Evolutionary conservation across 2,113 vertebrate genomes (phyloP).

Genomic region (Paramisgurnus dabryanus): DNA sequence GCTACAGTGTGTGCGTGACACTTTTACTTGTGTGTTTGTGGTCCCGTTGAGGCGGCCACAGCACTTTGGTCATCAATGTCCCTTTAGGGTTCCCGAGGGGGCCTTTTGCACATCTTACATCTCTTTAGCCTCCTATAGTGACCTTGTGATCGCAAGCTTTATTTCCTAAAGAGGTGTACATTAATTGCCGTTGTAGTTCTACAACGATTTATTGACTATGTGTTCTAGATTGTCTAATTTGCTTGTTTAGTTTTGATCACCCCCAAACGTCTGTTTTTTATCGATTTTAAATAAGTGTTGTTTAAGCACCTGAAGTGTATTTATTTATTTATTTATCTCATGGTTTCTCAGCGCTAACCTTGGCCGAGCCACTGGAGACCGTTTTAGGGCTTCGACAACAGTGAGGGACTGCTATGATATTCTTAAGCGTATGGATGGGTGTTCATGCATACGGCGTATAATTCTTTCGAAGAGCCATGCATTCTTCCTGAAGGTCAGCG

Average conservation of each 20-base stretch:
- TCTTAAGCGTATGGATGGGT: conserved; percentile 36
- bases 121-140: background rate
- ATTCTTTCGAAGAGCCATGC: conserved; percentile 43
- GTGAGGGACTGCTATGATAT: conserved; percentile 17
- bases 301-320: conserved; percentile 8
- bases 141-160: conserved; percentile 3
- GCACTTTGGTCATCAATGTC: background rate
- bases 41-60: conserved; percentile 17
- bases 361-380: conserved; percentile 20
- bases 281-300: background rate
- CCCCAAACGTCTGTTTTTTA: background rate
- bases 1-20: conserved; percentile 38
- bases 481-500: conserved; percentile 57
- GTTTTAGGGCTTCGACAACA: conserved; percentile 6
- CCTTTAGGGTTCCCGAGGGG: background rate
- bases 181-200: background rate
- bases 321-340: conserved; percentile 3
- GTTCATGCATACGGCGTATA: conserved; percentile 47
- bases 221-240: background rate
- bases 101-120: background rate
- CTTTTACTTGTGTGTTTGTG: conserved; percentile 34
- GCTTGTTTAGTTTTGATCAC: background rate
- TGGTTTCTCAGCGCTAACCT: conserved; percentile 33
- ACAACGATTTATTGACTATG: background rate
- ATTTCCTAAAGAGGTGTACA: background rate